A percentile compares a stretch with the other conserved stretches of the same genome.
These are phyloP conservation scores for Nixonia krombeini DNA, from an alignment of 1,140 invertebrate genomes.

Conservation along the genomic window DNA sequence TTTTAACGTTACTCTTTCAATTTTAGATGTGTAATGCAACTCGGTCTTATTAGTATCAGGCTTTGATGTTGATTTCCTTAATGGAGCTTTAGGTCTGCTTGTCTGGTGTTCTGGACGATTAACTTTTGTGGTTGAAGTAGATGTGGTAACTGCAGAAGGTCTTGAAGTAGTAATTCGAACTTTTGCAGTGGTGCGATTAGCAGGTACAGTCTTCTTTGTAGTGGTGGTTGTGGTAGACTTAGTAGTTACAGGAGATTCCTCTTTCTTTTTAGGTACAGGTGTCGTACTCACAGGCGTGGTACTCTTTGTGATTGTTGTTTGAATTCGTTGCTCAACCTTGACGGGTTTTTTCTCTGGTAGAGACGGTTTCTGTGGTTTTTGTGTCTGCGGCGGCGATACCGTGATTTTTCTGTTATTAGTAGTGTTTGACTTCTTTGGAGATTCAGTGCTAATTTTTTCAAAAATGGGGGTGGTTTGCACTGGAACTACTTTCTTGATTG, in stretches of 20 bases:
- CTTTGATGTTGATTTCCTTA: conserved; percentile 35
- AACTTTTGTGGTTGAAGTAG: conserved; percentile 2
- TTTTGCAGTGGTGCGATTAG: conserved; percentile 45
- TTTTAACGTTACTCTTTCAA: conserved; percentile 67
- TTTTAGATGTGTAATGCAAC: conserved; percentile 52
- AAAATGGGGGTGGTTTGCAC: conserved; percentile 14
- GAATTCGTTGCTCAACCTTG: conserved; percentile 42
- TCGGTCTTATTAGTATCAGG: conserved; percentile 32
- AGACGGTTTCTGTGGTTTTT: conserved; percentile 45
- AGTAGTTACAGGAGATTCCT: neutral
- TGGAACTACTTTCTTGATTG: conserved; percentile 31
- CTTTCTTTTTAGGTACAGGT: conserved; percentile 8
- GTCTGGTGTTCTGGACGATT: conserved; percentile 8
- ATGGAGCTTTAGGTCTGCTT: conserved; percentile 22
- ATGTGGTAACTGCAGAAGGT: conserved; percentile 18
- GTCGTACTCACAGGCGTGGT: neutral
- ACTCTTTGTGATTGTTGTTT: conserved; percentile 50
- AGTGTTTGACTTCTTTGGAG: conserved; percentile 27
- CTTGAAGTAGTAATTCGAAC: conserved; percentile 43
- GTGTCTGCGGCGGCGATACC: conserved; percentile 40
- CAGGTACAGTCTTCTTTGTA: conserved; percentile 45
- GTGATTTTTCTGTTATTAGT: conserved; percentile 47
- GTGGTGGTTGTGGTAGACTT: conserved; percentile 17
- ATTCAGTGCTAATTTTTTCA: conserved; percentile 35
- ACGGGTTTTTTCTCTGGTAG: conserved; percentile 17